Base-by-base conservation (phyloP, 2,113 vertebrate genomes). In the Osmerus eperlanus region DNA sequence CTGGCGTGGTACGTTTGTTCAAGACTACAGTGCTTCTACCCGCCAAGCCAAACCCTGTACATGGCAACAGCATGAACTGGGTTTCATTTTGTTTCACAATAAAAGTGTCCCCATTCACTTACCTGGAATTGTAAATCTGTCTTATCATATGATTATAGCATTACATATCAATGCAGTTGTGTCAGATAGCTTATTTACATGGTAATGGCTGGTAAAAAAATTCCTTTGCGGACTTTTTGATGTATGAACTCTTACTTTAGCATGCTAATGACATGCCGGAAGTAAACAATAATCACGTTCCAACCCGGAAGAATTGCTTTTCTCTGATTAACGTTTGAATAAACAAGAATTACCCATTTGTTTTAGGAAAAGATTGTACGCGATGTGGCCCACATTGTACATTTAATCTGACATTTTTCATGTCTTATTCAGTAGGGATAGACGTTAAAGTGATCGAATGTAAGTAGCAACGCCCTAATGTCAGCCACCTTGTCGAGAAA, bases 241-340 rank as follows among this genome's bases (percentile, higher is more conserved):
- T 36, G 32, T 36, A 6, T 5, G 32, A 56, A 62, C 67, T 77
- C 72, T 89, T 88, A 86, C 75, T 88, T 82, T 83, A 85, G 80
- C 88, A 81, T n/a, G 36, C 36, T 8, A 4, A 9, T 66, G 82
- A 83, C 83, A 82, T 18, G 13, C 21, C 77, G 89, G 89, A 89
- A 90, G 89, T 89, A 90, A 89, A 89, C 81, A 89, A 71, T 88
- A 87, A 88, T 88, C 83, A 86, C 83, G 85, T 88, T 83, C 86
- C 86, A 90, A 90, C 89, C 90, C 86, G 91, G 91, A 89, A 90
- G 86, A 52, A 77, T 76, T 88, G 82, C 61, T 61, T 68, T 78
- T 78, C 81, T 86, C 73, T 78, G 86, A 85, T 87, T 81, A 88
- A 82, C 87, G 89, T 87, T 91, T 90, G 86, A 86, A 90, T 81